A percentile compares a stretch with the other conserved stretches of the same genome.
Conservation (phyloP, 1,140 invertebrate genomes). For the Sesamia nonagrioides region DNA sequence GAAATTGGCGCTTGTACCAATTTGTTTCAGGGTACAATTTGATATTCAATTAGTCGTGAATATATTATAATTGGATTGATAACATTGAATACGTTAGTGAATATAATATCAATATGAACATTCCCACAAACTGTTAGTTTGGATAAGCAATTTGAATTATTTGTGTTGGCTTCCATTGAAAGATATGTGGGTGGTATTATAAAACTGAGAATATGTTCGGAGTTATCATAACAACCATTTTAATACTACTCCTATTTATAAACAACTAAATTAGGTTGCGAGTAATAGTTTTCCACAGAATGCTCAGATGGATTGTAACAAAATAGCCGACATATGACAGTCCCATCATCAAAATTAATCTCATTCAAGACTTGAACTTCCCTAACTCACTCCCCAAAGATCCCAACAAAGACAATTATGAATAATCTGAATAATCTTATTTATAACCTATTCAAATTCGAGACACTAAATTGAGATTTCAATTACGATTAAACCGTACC, state of each 20-base stretch:
- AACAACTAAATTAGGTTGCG: neutral
- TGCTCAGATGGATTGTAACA: neutral
- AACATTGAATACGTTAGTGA: slow-evolving; percentile 23
- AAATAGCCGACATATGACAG: neutral
- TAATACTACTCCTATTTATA: too few relatives aligned
- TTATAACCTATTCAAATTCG: slow-evolving; percentile 38
- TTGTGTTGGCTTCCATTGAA: neutral
- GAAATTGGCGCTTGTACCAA: slow-evolving; percentile 27
- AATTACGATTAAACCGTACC: slow-evolving; percentile 39
- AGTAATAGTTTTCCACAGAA: too few relatives aligned
- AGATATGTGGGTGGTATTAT: too few relatives aligned
- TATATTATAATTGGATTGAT: slow-evolving; percentile 28
- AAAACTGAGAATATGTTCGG: neutral
- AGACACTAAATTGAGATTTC: slow-evolving; percentile 41
- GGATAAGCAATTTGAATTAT: slow-evolving; percentile 3
- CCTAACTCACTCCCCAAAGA: neutral
- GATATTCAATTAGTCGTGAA: slow-evolving; percentile 45
- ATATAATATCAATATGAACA: slow-evolving; percentile 24
- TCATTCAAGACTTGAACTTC: neutral
- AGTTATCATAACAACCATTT: neutral
- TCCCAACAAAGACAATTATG: slow-evolving; percentile 25
- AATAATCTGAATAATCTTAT: slow-evolving; percentile 34
- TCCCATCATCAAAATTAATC: neutral
- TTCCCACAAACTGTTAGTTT: slow-evolving; percentile 17
- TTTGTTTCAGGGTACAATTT: slow-evolving; percentile 27